Percentiles rank a stretch among this genome's conserved stretches.
Evolutionary conservation across 2,888 invertebrate species (phyloP).

Genomic region (Lottia gigantea): DNA sequence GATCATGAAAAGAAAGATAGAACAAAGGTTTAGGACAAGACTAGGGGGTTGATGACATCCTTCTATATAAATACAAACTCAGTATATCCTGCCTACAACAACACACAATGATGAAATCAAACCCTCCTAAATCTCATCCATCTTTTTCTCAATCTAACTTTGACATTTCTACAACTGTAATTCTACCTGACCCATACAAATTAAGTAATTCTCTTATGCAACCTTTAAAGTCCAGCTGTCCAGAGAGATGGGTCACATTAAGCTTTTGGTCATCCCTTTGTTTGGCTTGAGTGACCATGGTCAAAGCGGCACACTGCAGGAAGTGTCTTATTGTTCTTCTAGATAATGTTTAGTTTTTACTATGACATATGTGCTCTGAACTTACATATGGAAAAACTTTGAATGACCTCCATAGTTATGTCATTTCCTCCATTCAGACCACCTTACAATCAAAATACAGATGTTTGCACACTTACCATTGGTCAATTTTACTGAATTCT

Average conservation of each 20-base stretch:
- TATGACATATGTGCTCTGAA: conserved; percentile 22
- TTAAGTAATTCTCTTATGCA: conserved; percentile 27
- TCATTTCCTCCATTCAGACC: conserved; percentile 14
- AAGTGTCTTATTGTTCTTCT: conserved; percentile 19
- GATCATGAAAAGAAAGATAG: not conserved
- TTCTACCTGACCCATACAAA: conserved; percentile 22
- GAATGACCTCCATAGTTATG: conserved; percentile 22
- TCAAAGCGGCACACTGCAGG: conserved; percentile 20
- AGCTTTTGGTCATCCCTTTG: conserved; percentile 15
- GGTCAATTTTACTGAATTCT: conserved; percentile 4
- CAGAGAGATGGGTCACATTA: conserved; percentile 16
- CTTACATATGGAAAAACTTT: conserved; percentile 17
- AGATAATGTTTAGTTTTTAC: conserved; percentile 19
- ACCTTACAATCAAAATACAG: conserved; percentile 8
- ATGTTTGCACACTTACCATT: conserved; percentile 9
- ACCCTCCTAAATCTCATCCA: conserved; percentile 1
- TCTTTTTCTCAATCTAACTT: conserved; percentile 2
- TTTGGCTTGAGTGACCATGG: conserved; percentile 18
- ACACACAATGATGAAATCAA: conserved; percentile 6
- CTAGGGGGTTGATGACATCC: conserved; percentile 8
- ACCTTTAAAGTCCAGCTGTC: conserved; percentile 20
- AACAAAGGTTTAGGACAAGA: not conserved
- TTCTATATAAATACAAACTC: not conserved
- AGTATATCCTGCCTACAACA: conserved; percentile 7
- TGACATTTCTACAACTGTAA: conserved; percentile 22